Base-by-base conservation (phyloP, 2,888 invertebrate genomes). In the Lamellibrachia satsuma region DNA sequence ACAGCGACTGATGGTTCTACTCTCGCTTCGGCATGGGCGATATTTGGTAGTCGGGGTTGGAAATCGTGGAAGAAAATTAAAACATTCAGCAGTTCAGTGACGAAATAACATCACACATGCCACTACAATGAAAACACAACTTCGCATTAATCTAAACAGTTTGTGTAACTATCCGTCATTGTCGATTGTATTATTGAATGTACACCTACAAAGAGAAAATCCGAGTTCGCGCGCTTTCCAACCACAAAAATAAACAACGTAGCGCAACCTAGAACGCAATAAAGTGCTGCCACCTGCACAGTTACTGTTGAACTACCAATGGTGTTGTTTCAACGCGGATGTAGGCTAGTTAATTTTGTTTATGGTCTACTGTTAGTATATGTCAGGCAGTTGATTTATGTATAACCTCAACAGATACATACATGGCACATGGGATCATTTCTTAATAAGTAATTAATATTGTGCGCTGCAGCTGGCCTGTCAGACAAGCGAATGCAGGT, bases 201-300 rank as follows among this genome's bases (percentile, higher is more conserved):
- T 75, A n/a, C 57, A 75, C 75, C 6, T 75, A 75, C 75, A 75
- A 75, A 22, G 75, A 1, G 22, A 75, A 75, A 75, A 15, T 75
- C n/a, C 75, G n/a, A 75, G 22, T 75, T 75, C 75, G 75, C 75
- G 75, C 75, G 75, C 75, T 75, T 75, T 75, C 75, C 75, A 75
- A n/a, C 15, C 75, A 75, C 75, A 75, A 75, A 75, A 2, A n/a
- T n/a, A 15, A 75, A 3, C 15, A 75, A 75, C 60, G 15, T 11
- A 75, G 75, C 15, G 4, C 11, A 3, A 9, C 75, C 15, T 75
- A 75, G 6, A 75, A 75, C 75, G 15, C 15, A 60, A 60, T 60
- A 11, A 15, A 15, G 15, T 15, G 60, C 60, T 60, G 15, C 60
- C 60, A 60, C 55, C 55, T 55, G 55, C 55, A 55, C 55, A 3